Evolutionary conservation across 2,113 vertebrate genomes (phyloP).

Genomic region (Poicephalus gulielmi): DNA sequence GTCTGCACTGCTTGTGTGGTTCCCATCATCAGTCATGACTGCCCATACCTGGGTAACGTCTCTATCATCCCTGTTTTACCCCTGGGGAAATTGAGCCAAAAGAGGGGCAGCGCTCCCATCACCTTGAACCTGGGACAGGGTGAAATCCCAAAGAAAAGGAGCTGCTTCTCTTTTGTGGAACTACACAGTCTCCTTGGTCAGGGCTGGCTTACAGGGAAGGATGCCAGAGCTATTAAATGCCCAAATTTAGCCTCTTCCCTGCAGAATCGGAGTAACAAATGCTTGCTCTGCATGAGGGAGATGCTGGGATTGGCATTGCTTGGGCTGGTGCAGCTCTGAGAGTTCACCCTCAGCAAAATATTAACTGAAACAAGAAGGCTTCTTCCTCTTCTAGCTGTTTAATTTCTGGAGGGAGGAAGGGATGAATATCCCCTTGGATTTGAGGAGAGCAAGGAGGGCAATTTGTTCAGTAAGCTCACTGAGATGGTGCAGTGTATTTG

Average conservation of each 20-base stretch:
- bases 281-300: rapidly evolving
- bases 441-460: neutral
- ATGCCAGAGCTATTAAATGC: neutral
- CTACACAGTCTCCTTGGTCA: neutral
- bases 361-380: neutral
- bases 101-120: neutral
- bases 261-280: neutral
- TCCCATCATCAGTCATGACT: rapidly evolving
- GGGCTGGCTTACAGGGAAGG: neutral
- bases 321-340: neutral
- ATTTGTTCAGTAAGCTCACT: neutral
- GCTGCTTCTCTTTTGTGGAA: neutral
- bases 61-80: neutral
- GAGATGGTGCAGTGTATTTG: neutral
- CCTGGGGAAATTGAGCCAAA: rapidly evolving
- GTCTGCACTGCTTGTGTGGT: neutral
- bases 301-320: neutral
- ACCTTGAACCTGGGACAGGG: neutral
- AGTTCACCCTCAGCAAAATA: neutral
- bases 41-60: rapidly evolving
- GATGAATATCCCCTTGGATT: neutral
- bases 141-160: neutral
- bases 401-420: neutral
- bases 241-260: neutral
- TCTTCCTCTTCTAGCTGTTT: neutral